Evolutionary conservation across 2,113 vertebrate species (phyloP), one percentile per base, ranked within the genome.

Genomic region (Pipra filicauda): DNA sequence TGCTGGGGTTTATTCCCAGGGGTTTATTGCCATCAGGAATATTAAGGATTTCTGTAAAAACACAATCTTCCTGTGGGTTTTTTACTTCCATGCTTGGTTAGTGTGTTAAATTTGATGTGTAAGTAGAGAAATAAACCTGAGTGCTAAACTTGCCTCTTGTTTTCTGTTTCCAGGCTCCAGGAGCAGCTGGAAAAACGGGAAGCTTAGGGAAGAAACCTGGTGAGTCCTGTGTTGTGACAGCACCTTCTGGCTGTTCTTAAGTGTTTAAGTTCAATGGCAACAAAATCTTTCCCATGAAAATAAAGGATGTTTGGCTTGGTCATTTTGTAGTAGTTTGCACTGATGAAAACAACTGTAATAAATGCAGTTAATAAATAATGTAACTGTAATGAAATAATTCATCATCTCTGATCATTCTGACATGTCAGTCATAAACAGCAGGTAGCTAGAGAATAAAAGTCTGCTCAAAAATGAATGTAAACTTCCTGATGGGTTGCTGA

Each of bases 161-260:
- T 97, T 95, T 94, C 96, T 97, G 31, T 98, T 98, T 97, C 92
- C 95, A 99, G 99, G 98, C 97, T 87, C 89, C 99, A 97, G 99
- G 99, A 97, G 96, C 98, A 88, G 98, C 98, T 94, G 99, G 99
- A 91, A 99, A 99, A 98, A 98, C 99, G 0, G 99, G 99, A 94
- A 99, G 99, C 95, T 98, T 99, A 95, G 99, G 99, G 93, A 99
- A 99, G 98, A 99, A 99, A 97, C 99, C 99, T 98, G 99, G 99
- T 99, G 96, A 98, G 98, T 98, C 75, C 41, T 84, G 59, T n/a
- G 37, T 58, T 94, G 83, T 59, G 67, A n/a, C 78, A 96, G 46
- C 86, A 75, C 87, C 88, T 93, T 94, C 35, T 83, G 88, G 95
- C 72, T 91, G n/a, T 89, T 61, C 91, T 64, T 88, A 57, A 94